Evolutionary conservation across 2,113 vertebrate species (phyloP), one percentile per base, ranked within the genome.

Genomic region (Prietella phreatophila): DNA sequence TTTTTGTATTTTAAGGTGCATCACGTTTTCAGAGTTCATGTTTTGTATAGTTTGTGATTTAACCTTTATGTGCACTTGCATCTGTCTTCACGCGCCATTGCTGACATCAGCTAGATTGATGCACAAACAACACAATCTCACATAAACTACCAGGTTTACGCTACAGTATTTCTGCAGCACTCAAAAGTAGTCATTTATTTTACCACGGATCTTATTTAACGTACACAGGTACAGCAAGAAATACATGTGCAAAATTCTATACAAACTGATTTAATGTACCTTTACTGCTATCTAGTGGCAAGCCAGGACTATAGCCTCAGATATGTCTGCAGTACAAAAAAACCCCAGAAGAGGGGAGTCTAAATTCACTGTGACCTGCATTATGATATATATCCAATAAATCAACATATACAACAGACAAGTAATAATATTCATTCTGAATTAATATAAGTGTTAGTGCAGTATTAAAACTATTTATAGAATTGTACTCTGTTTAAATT

Each of bases 271-370:
- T 56, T 60, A 33, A 78, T 69, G 85, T 86, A 55, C 76, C 19
- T 85, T 76, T 89, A 87, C 65, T 88, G 88, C 79, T 85, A 89
- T 89, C 88, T 91, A 82, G 82, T 85, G 90, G 85, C 30, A 71
- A 39, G 25, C n/a, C 42, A 22, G 20, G 50, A 36, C 2, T 55
- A 69, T 33, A 50, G 8, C 4, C 27, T n/a, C 19, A 36, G 27
- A 39, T 11, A 67, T 50, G 27, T 80, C 47, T 69, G 78, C 5
- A 69, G 56, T 69, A n/a, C 61, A 47, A 27, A 33, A 47, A 61
- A 60, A n/a, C 2, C 56, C 30, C 63, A 7, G 80, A 73, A 82
- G 33, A 73, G 53, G 53, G 79, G 4, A 50, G 2, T 15, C 22
- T 53, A 63, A 53, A 27, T 27, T 63, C 33, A 39, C 22, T 58